phyloP scores from a whole-genome alignment of 2,797 vertebrate species.

The Novumbra hubbsi region DNA sequence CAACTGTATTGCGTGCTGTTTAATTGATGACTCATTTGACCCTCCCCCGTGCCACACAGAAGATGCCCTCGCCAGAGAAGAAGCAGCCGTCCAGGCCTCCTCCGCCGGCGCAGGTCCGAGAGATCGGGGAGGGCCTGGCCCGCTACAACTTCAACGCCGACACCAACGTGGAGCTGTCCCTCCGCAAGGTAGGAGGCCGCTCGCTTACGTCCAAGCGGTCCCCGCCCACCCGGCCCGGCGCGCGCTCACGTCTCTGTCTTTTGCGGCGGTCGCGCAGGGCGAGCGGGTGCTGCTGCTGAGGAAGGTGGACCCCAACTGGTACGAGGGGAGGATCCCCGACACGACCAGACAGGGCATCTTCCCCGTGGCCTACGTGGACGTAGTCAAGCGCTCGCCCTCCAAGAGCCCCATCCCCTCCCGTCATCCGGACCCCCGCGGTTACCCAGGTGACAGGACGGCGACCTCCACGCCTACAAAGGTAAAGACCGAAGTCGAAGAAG shows the following conservation, averaged over 20 bases:
- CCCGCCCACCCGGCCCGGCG: too few relatives aligned
- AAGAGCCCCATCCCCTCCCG: conserved; percentile 75
- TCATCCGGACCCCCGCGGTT: conserved; percentile 81
- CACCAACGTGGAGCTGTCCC: conserved; percentile 94
- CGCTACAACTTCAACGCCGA: conserved; percentile 98
- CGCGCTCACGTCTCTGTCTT: neutral
- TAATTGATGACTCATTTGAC: neutral
- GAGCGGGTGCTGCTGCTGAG: conserved; percentile 90
- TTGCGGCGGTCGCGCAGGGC: conserved; percentile 76
- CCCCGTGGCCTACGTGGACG: conserved; percentile 93
- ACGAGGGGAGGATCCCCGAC: conserved; percentile 93
- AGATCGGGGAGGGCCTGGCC: conserved; percentile 93
- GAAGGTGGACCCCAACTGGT: conserved; percentile 98
- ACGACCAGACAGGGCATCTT: conserved; percentile 96
- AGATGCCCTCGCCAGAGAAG: conserved; percentile 85
- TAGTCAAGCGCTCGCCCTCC: conserved; percentile 82
- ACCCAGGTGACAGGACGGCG: conserved; percentile 81
- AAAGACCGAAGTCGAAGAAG: conserved; percentile 36
- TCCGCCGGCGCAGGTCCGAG: conserved; percentile 88
- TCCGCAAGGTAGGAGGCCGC: conserved; percentile 83
- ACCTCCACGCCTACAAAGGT: conserved; percentile 84
- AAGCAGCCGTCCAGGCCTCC: conserved; percentile 92
- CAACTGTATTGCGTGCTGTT: neutral
- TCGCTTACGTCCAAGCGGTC: too few relatives aligned
- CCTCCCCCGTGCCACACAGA: conserved; percentile 65